Conservation (phyloP, 1,140 invertebrate genomes). For the Scaptomyza montana region DNA sequence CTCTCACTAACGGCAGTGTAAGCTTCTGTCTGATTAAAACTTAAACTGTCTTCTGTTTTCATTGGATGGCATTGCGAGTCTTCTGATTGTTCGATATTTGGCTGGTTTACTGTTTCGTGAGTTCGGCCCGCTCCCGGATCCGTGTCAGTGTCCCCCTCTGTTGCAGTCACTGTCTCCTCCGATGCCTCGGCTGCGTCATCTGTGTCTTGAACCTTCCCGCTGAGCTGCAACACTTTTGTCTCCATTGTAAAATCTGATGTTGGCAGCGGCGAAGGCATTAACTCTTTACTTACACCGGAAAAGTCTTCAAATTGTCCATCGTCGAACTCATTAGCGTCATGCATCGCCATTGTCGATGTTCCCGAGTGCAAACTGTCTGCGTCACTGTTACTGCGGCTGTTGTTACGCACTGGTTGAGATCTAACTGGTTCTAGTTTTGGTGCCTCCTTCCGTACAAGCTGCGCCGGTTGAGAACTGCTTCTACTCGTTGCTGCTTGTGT, state of each 20-base stretch:
- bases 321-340: slow-evolving; percentile 39
- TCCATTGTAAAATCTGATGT: slow-evolving; percentile 46
- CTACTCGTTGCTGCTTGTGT: neutral
- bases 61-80: neutral
- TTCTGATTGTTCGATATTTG: neutral
- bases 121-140: slow-evolving; percentile 13
- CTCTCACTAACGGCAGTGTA: neutral
- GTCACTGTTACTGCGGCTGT: slow-evolving; percentile 29
- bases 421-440: neutral
- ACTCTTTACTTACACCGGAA: slow-evolving; percentile 52
- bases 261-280: slow-evolving; percentile 28
- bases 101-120: neutral
- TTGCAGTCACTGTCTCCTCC: neutral
- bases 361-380: slow-evolving; percentile 47
- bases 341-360: slow-evolving; percentile 55
- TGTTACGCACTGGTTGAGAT: neutral
- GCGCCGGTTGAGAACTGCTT: neutral
- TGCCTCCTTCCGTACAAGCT: neutral
- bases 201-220: neutral
- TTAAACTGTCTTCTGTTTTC: neutral
- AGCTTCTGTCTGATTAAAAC: neutral
- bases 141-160: neutral
- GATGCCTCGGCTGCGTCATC: neutral
- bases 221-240: slow-evolving; percentile 52
- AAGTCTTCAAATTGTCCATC: slow-evolving; percentile 27